Percentiles rank a stretch among this genome's conserved stretches.
Evolutionary conservation across 1,140 invertebrate species (phyloP).

Genomic region (Spodoptera litura): DNA sequence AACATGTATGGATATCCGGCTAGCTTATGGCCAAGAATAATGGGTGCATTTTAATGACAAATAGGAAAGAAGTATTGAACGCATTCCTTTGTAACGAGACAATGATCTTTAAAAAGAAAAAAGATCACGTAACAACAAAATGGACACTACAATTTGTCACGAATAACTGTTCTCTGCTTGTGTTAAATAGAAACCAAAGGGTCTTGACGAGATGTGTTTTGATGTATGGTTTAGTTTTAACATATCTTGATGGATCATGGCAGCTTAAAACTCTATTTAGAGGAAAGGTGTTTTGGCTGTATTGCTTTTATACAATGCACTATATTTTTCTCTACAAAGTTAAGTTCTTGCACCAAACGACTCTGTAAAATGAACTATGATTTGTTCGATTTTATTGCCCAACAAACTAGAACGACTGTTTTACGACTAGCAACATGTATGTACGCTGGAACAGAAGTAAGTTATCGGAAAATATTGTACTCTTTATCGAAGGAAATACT

Average conservation of each 20-base stretch:
- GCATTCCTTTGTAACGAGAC: constrained; percentile 43
- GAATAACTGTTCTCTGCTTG: constrained; percentile 4
- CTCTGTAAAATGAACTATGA: background rate
- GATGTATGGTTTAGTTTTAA: background rate
- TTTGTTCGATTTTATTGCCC: background rate
- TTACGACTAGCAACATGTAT: constrained; percentile 5
- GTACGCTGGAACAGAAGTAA: background rate
- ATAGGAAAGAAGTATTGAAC: constrained; percentile 37
- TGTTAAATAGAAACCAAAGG: constrained; percentile 1
- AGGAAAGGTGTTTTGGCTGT: no score
- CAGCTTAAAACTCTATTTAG: no score
- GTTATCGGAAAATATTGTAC: background rate
- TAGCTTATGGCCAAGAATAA: constrained; percentile 60
- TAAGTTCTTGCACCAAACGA: no score
- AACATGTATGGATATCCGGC: constrained; percentile 72
- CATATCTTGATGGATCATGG: no score
- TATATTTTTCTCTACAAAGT: no score
- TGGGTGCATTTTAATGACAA: constrained; percentile 56
- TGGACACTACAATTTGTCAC: constrained; percentile 4
- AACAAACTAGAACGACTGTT: constrained; percentile 11
- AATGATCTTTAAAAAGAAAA: constrained; percentile 21
- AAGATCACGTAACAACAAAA: constrained; percentile 13
- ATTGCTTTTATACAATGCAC: no score
- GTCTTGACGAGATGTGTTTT: constrained; percentile 2
- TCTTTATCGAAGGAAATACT: background rate